Conservation (phyloP, 2,888 invertebrate genomes). For the Dione vanillae region DNA sequence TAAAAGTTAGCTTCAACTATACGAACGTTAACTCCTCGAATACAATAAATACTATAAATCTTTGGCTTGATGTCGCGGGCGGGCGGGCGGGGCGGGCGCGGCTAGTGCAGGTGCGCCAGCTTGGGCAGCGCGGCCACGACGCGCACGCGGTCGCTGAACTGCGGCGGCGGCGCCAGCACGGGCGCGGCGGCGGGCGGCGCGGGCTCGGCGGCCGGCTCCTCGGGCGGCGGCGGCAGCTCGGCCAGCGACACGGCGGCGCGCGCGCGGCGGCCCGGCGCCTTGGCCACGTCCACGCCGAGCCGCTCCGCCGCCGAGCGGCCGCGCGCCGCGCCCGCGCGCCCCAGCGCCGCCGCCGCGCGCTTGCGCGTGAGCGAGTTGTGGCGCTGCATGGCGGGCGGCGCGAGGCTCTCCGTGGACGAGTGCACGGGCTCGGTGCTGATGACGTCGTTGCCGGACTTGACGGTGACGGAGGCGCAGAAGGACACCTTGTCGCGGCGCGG, state of each 20-base stretch:
- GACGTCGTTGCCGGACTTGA: slow-evolving; percentile 80
- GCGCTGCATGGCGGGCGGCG: slow-evolving; percentile 79
- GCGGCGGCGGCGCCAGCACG: slow-evolving; percentile 93
- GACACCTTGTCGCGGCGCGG: slow-evolving; percentile 77
- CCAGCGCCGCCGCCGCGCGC: slow-evolving; percentile 83
- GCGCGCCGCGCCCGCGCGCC: slow-evolving; percentile 55
- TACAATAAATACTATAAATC: slow-evolving; percentile 82
- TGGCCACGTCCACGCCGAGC: slow-evolving; percentile 72
- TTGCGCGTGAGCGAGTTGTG: slow-evolving; percentile 86
- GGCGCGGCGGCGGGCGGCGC: slow-evolving; percentile 68
- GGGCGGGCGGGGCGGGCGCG: slow-evolving; percentile 51
- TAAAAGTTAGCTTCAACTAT: slow-evolving; percentile 77
- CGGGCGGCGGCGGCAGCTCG: slow-evolving; percentile 60
- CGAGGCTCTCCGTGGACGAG: slow-evolving; percentile 76
- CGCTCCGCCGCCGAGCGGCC: slow-evolving; percentile 74
- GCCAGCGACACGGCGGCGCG: slow-evolving; percentile 87
- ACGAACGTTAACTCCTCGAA: slow-evolving; percentile 73
- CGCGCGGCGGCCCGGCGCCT: slow-evolving; percentile 90
- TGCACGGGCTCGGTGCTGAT: slow-evolving; percentile 83
- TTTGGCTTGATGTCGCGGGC: slow-evolving; percentile 80
- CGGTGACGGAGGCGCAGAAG: slow-evolving; percentile 80
- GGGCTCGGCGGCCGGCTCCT: slow-evolving; percentile 82
- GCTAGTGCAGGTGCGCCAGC: slow-evolving; percentile 78
- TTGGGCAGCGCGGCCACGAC: slow-evolving; percentile 94
- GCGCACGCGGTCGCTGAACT: slow-evolving; percentile 94